Evolutionary conservation across 2,113 vertebrate genomes (phyloP), one percentile per base, ranked within the genome.

Genomic region (Lipophrys pholis): DNA sequence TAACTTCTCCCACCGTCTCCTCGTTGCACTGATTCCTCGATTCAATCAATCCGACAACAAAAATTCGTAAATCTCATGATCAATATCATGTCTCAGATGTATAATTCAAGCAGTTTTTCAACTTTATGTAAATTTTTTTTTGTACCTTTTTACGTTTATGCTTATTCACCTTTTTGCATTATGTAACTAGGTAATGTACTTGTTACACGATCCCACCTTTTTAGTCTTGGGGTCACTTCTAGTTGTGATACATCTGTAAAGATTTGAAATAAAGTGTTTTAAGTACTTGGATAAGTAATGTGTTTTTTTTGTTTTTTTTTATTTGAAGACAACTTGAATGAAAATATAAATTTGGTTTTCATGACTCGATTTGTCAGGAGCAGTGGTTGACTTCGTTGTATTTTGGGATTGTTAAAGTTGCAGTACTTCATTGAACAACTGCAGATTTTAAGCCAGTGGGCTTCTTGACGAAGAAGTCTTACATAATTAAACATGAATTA

Each of bases 201-300:
- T 84, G 89, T 89, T 90, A 85, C 85, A 76, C 68, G 87, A 88
- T 87, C 83, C 65, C 81, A 84, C 69, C 73, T 89, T 90, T 91
- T 87, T 93, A 91, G 91, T 90, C 80, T 90, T 84, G 52, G 73
- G 89, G 77, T 89, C 90, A 91, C 83, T 84, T 81, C 83, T 91
- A 92, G 91, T 90, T 92, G 91, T 92, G 83, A 93, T 91, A 91
- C 88, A 89, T 90, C 87, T 93, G 90, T 90, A 91, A 92, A 91
- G 80, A 89, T 92, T 91, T 91, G 84, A 93, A 93, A 92, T 92
- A 93, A 93, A 89, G 87, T 90, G 90, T 93, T 93, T 92, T 89
- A 91, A 89, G 75, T 82, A 91, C 75, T 84, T 88, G 66, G 66
- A 40, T 69, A 42, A 50, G 50, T 87, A 50, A 57, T 30, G 36